Evolutionary conservation across 2,113 vertebrate genomes (phyloP).

Genomic region (Empidonax alnorum): DNA sequence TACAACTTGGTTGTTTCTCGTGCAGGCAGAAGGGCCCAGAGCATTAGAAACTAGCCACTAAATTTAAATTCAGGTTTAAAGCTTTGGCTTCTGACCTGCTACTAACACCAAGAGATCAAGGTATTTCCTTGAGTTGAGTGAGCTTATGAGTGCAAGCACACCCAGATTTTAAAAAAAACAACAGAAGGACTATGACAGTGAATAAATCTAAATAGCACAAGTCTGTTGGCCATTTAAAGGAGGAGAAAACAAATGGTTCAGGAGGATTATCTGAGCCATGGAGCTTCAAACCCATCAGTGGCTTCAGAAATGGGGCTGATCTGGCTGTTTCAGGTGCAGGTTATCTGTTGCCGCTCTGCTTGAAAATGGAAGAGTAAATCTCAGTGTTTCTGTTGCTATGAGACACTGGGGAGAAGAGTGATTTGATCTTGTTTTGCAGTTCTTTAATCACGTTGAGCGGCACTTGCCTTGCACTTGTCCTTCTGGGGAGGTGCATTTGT

Average conservation of each 20-base stretch:
- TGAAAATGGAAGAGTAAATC: not conserved
- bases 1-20: slow-evolving; percentile 57
- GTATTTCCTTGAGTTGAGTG: not conserved
- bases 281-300: not conserved
- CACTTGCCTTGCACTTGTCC: not conserved
- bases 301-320: not conserved
- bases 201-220: not conserved
- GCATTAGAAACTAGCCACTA: not conserved
- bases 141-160: not conserved
- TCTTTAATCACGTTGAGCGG: not conserved
- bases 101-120: not conserved
- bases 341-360: not conserved
- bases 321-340: not conserved
- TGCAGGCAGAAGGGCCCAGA: slow-evolving; percentile 33
- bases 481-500: not conserved
- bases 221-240: not conserved
- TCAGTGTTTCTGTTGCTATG: slow-evolving; percentile 22
- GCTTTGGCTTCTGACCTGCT: slow-evolving; percentile 2
- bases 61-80: not conserved
- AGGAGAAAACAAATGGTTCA: not conserved
- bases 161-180: not conserved
- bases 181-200: not conserved
- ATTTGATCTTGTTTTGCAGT: slow-evolving; percentile 1
- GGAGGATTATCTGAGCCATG: not conserved
- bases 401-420: not conserved